Conservation (phyloP, 2,888 invertebrate species). For the Patella ulyssiponensis region DNA sequence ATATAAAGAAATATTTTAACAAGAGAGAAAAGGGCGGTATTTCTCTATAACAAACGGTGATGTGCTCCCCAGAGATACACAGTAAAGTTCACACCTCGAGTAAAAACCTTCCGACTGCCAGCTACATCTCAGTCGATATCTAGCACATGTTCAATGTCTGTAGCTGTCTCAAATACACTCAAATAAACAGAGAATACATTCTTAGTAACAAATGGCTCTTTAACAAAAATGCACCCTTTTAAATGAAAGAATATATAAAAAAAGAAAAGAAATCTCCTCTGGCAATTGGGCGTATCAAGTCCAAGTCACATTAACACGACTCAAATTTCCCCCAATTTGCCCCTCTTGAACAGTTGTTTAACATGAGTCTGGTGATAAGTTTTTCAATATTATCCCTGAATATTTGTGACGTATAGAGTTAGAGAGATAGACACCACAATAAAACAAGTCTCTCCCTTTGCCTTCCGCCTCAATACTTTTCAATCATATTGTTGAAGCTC, state of each 20-base stretch:
- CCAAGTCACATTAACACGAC: not conserved
- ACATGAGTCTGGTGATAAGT: too few species aligned
- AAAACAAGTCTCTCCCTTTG: not conserved
- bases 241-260: not conserved
- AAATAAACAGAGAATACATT: constrained; percentile 4
- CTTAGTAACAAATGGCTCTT: not conserved
- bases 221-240: not conserved
- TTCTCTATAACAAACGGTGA: not conserved
- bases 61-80: too few species aligned
- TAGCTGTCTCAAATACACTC: not conserved
- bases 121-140: constrained; percentile 1
- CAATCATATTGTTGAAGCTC: not conserved
- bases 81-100: too few species aligned
- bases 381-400: too few species aligned
- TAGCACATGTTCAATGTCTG: constrained; percentile 3
- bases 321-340: not conserved
- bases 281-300: constrained; percentile 5
- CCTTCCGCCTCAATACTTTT: constrained; percentile 1
- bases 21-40: not conserved
- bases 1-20: not conserved
- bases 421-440: not conserved
- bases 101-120: too few species aligned
- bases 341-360: too few species aligned
- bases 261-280: not conserved
- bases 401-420: too few species aligned